Evolutionary conservation across 2,797 vertebrate genomes (phyloP), one percentile per base, ranked within the genome.

Genomic region (Cynopterus sphinx): DNA sequence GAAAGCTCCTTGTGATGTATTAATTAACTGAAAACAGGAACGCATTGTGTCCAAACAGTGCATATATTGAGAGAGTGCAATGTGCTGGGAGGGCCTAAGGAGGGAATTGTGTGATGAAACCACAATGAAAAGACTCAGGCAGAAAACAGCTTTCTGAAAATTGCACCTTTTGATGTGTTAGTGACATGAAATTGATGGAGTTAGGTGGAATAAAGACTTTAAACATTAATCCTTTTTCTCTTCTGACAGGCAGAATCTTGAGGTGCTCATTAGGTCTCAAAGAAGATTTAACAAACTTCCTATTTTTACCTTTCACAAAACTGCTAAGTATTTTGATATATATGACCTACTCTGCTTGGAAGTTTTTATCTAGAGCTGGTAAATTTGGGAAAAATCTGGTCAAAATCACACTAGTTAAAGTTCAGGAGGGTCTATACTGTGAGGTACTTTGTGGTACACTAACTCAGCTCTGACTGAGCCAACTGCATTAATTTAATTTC

Each of bases 11-110:
- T 93, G 43, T 87, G 36, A 94, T 91, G 59, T 83, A 90, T 96
- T 96, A 97, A 96, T 97, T 96, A 96, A 90, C 79, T 93, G 94
- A 88, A 96, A 87, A 73, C 78, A 96, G 33, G 79, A 96, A 90
- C 0, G 6, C 33, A 91, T 41, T 85, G 28, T 95, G 67, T 89
- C 77, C 91, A 96, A 97, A 96, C 83, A 87, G 95, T 57, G 91
- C 83, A 91, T 93, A 93, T 46, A 87, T 90, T 96, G 94, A 7
- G 5, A 95, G 6, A 51, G 70, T 92, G 55, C 51, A 53, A 26
- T 91, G 70, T 93, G 49, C 79, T 94, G 22, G 39, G 26, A 92
- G 67, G 17, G 49, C 12, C 61, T 51, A 78, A 61, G 70, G 12
- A 78, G 82, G 71, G 53, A 87, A 70, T 87, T 96, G n/a, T 78